A percentile compares a stretch with the other conserved stretches of the same genome.
These are phyloP conservation scores for Apus apus DNA, from an alignment of 2,113 vertebrate species.

Conservation along the genomic window DNA sequence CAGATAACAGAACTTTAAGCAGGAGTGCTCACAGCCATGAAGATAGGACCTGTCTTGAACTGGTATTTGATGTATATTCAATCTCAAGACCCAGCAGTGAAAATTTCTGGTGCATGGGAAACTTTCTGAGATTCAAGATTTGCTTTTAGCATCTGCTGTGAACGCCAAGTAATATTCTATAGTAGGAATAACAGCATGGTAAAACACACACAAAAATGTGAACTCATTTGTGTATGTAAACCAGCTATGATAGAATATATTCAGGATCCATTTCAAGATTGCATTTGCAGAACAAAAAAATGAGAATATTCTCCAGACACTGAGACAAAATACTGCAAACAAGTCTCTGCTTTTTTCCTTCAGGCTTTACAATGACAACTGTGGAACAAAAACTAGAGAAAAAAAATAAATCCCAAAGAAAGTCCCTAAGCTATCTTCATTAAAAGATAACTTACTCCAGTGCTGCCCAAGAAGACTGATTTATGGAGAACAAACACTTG, in stretches of 20 bases:
- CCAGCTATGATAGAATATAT: neutral
- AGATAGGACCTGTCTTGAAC: neutral
- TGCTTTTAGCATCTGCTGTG: neutral
- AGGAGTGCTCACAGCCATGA: neutral
- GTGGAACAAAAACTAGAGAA: neutral
- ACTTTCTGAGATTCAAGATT: neutral
- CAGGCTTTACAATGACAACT: neutral
- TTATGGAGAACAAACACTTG: neutral
- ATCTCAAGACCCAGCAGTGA: neutral
- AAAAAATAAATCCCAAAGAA: neutral
- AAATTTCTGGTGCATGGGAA: neutral
- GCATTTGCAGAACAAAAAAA: neutral
- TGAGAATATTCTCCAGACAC: neutral
- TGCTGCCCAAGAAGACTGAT: neutral
- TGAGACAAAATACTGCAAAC: neutral
- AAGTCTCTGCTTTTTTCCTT: neutral
- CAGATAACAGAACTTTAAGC: neutral
- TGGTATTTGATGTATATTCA: neutral
- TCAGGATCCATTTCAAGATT: neutral
- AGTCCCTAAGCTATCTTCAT: neutral
- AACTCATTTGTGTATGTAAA: neutral
- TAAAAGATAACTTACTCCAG: neutral
- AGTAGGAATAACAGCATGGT: neutral
- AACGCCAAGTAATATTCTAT: neutral
- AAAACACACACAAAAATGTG: neutral